Evolutionary conservation across 2,888 invertebrate genomes (phyloP).

Genomic region (Acanthosoma haemorrhoidale): DNA sequence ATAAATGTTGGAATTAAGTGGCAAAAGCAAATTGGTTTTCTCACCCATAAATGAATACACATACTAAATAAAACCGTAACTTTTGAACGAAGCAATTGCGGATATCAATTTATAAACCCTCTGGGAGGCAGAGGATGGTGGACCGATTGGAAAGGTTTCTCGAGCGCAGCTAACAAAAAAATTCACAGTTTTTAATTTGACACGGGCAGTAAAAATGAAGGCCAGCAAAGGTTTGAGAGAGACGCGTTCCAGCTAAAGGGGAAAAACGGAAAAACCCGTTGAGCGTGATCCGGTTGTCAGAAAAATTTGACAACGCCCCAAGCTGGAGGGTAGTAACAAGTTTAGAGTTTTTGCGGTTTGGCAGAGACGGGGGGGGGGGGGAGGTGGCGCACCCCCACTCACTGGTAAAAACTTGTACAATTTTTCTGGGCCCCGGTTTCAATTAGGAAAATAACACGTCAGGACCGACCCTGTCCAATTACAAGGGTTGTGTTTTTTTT

Average conservation of each 20-base stretch:
- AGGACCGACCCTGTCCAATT: slow-evolving; percentile 25
- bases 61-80: too few species aligned
- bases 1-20: too few species aligned
- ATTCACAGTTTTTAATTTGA: slow-evolving; percentile 21
- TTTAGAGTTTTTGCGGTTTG: slow-evolving; percentile 20
- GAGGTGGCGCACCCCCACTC: background rate
- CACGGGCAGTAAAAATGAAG: slow-evolving; percentile 22
- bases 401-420: slow-evolving; percentile 25
- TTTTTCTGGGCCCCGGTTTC: slow-evolving; percentile 24
- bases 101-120: too few species aligned
- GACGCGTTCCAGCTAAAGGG: background rate
- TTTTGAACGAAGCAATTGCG: too few species aligned
- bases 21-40: too few species aligned
- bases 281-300: slow-evolving; percentile 27
- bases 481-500: slow-evolving; percentile 12
- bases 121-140: background rate
- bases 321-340: slow-evolving; percentile 14
- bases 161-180: background rate
- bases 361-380: background rate
- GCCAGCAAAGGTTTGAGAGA: slow-evolving; percentile 8
- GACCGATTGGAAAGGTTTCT: background rate
- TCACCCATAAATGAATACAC: too few species aligned
- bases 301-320: slow-evolving; percentile 21
- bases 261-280: background rate
- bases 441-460: slow-evolving; percentile 29